A percentile compares a stretch with the other conserved stretches of the same genome.
phyloP scores from a whole-genome alignment of 2,888 invertebrate species.

The Leptothorax acervorum region DNA sequence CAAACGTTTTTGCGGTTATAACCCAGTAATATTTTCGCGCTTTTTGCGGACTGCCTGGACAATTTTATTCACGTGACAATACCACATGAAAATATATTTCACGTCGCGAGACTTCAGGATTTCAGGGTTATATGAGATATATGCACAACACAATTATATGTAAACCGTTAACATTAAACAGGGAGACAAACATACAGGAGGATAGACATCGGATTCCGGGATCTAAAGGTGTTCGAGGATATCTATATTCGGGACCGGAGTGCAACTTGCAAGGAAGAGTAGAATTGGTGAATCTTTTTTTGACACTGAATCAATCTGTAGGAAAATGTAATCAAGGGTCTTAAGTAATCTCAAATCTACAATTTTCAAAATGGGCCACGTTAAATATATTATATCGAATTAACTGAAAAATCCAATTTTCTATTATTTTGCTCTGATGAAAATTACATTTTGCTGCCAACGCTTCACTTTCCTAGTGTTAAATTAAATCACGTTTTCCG shows the following conservation, averaged over 20 bases:
- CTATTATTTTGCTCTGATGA: background rate
- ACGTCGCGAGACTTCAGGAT: conserved; percentile 48
- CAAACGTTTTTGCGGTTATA: conserved; percentile 26
- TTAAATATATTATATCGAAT: background rate
- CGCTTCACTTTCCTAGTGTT: conserved; percentile 5
- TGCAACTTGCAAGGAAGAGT: background rate
- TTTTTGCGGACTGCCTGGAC: conserved; percentile 45
- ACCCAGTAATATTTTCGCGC: conserved; percentile 47
- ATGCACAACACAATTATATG: conserved; percentile 78
- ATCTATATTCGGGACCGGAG: conserved; percentile 46
- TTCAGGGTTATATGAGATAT: conserved; percentile 45
- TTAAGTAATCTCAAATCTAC: background rate
- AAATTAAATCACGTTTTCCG: conserved; percentile 46
- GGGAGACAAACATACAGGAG: conserved; percentile 79
- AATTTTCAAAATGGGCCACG: background rate
- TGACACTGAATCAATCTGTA: background rate
- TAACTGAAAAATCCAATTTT: conserved; percentile 16
- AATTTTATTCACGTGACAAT: conserved; percentile 55
- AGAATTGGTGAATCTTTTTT: background rate
- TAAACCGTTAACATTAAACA: conserved; percentile 80
- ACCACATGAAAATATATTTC: conserved; percentile 48
- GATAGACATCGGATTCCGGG: conserved; percentile 72
- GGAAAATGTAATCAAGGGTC: background rate
- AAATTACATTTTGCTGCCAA: conserved; percentile 8
- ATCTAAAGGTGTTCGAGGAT: conserved; percentile 53